These are phyloP conservation scores for Austrolebias charrua DNA, from an alignment of 2,797 vertebrate species.

Conservation along the genomic window DNA sequence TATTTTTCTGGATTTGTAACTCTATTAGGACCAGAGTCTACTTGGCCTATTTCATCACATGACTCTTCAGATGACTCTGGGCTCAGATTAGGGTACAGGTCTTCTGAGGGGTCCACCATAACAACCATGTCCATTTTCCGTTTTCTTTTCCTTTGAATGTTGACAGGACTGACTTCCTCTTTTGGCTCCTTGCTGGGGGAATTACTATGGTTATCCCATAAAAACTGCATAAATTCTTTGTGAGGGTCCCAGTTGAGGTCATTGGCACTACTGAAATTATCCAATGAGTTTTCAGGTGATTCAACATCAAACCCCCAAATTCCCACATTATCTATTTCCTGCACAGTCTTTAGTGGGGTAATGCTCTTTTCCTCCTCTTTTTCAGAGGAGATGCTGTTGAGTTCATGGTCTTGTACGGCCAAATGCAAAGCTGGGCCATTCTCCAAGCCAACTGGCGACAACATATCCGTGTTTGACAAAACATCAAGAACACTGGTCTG, in stretches of 20 bases:
- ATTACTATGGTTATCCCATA: slow-evolving; percentile 84
- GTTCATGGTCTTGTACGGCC: slow-evolving; percentile 81
- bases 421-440: slow-evolving; percentile 93
- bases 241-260: slow-evolving; percentile 90
- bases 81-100: slow-evolving; percentile 79
- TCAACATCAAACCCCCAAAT: slow-evolving; percentile 86
- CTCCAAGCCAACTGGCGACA: slow-evolving; percentile 85
- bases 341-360: slow-evolving; percentile 86
- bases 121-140: slow-evolving; percentile 96
- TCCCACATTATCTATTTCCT: slow-evolving; percentile 83
- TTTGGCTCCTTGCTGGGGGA: slow-evolving; percentile 79
- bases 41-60: slow-evolving; percentile 77
- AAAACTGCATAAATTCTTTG: slow-evolving; percentile 94
- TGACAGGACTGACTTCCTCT: slow-evolving; percentile 54
- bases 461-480: slow-evolving; percentile 69
- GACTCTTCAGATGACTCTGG: slow-evolving; percentile 72
- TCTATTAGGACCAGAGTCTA: slow-evolving; percentile 70
- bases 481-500: slow-evolving; percentile 71
- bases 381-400: slow-evolving; percentile 79
- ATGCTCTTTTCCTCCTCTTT: slow-evolving; percentile 92
- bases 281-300: slow-evolving; percentile 87
- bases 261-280: slow-evolving; percentile 80
- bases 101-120: slow-evolving; percentile 91
- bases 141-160: slow-evolving; percentile 87
- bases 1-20: slow-evolving; percentile 82